Percentiles rank a stretch among this genome's conserved stretches.
phyloP scores from a whole-genome alignment of 2,888 invertebrate genomes.

The Nomada goodeniana region DNA sequence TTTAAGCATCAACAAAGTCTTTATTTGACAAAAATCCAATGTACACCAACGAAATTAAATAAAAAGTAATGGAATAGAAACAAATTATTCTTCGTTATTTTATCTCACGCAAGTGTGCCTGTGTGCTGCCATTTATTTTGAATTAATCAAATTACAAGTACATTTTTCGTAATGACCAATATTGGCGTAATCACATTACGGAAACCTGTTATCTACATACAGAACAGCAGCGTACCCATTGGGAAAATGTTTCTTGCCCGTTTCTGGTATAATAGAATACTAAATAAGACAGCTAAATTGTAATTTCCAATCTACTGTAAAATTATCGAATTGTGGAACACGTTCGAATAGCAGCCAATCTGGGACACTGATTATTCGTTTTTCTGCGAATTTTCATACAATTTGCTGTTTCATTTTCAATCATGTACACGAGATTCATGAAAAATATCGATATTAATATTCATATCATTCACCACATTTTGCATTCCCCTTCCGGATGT shows the following conservation, averaged over 20 bases:
- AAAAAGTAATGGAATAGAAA: too few species aligned
- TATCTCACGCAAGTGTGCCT: too few species aligned
- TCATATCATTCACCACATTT: neutral
- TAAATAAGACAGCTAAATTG: neutral
- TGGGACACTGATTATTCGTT: neutral
- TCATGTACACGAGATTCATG: too few species aligned
- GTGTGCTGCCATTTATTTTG: neutral
- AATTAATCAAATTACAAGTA: neutral
- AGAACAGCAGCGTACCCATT: neutral
- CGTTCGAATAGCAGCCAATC: neutral
- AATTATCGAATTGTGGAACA: neutral
- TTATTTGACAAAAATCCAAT: too few species aligned
- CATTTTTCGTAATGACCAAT: neutral
- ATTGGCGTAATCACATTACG: neutral
- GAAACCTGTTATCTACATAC: neutral
- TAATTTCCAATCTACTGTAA: neutral
- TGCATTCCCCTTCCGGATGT: neutral
- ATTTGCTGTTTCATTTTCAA: too few species aligned
- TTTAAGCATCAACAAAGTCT: too few species aligned
- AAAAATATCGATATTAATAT: neutral
- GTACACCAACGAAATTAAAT: too few species aligned
- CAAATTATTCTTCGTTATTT: too few species aligned
- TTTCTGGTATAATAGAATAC: neutral
- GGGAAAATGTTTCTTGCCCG: neutral
- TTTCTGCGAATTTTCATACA: conserved; percentile 1